These are phyloP conservation scores for Protomyctophum bolini DNA, from an alignment of 2,113 vertebrate genomes.

Conservation along the genomic window DNA sequence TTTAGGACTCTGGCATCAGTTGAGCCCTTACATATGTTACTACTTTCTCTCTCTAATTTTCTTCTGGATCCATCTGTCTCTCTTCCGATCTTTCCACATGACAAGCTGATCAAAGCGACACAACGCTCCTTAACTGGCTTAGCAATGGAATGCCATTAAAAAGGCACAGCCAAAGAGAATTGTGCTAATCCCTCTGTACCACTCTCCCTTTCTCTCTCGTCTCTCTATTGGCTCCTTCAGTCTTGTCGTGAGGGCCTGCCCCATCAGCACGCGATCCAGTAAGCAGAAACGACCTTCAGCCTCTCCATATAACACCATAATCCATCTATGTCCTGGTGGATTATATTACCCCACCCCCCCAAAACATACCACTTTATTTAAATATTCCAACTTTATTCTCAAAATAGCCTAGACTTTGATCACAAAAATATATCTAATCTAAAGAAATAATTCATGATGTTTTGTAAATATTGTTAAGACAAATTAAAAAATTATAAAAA, in stretches of 20 bases:
- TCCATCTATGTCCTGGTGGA: constrained; percentile 27
- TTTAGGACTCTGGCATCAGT: background rate
- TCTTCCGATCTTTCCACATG: constrained; percentile 26
- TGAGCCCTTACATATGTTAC: background rate
- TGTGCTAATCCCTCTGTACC: constrained; percentile 52
- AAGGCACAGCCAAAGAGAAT: constrained; percentile 38
- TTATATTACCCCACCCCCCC: constrained; percentile 8
- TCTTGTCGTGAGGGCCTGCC: constrained; percentile 14
- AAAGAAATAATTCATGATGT: too few relatives aligned
- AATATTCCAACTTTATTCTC: too few relatives aligned
- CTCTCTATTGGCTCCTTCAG: constrained; percentile 11
- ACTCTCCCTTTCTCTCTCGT: constrained; percentile 1
- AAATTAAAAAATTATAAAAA: too few relatives aligned
- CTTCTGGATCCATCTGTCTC: background rate
- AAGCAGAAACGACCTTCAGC: constrained; percentile 10
- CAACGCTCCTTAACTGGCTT: constrained; percentile 44
- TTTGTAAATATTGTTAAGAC: too few relatives aligned
- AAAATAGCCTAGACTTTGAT: too few relatives aligned
- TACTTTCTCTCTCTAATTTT: background rate
- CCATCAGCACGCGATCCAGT: constrained; percentile 8
- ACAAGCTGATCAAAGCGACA: constrained; percentile 45
- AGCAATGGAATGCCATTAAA: constrained; percentile 51
- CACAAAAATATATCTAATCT: too few relatives aligned
- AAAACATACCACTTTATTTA: constrained; percentile 2
- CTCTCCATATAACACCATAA: constrained; percentile 25